Conservation (phyloP, 1,140 invertebrate species). For the Notospermus geniculatus region DNA sequence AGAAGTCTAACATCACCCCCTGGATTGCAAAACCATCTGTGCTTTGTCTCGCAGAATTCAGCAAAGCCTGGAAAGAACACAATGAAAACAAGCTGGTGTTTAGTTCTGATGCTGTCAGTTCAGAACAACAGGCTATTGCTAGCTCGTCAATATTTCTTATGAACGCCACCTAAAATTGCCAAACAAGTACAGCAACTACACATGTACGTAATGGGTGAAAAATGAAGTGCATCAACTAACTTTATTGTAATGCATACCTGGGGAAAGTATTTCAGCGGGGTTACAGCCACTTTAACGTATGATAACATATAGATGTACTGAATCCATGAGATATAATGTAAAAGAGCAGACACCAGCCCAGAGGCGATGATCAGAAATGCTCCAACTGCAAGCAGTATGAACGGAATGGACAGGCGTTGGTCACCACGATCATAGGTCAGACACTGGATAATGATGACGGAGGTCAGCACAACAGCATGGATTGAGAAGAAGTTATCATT, state of each 20-base stretch:
- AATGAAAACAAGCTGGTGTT: not conserved
- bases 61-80: not conserved
- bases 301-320: slow-evolving; percentile 4
- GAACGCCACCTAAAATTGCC: no score
- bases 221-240: no score
- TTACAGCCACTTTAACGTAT: slow-evolving; percentile 5
- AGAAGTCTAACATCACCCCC: slow-evolving; percentile 4
- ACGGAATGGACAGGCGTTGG: not conserved
- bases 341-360: not conserved
- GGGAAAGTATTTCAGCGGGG: slow-evolving; percentile 3
- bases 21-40: slow-evolving; percentile 2
- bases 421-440: slow-evolving; percentile 2
- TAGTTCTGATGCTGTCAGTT: no score
- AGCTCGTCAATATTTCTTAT: no score
- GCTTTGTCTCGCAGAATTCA: not conserved
- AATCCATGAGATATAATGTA: not conserved
- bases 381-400: slow-evolving; percentile 1
- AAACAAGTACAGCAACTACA: no score
- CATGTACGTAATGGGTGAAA: no score
- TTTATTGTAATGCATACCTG: not conserved
- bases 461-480: slow-evolving; percentile 2
- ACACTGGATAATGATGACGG: slow-evolving; percentile 3
- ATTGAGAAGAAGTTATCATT: slow-evolving; percentile 10
- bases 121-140: no score
- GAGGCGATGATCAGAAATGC: not conserved